A percentile compares a stretch with the other conserved stretches of the same genome.
Conservation (phyloP, 2,797 vertebrate genomes). For the Hippoglossus hippoglossus region DNA sequence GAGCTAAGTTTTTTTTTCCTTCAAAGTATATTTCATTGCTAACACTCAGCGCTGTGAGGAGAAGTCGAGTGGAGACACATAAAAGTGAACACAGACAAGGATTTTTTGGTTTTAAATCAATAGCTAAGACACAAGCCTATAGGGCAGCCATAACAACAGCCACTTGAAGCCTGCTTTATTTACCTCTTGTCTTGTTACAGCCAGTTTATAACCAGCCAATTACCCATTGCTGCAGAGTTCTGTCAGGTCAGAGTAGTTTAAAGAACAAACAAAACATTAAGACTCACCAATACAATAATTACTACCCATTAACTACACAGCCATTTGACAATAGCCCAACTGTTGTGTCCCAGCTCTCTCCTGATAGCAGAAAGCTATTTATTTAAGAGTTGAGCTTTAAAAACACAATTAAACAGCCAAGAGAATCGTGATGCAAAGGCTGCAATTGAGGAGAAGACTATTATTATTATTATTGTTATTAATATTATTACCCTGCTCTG, state of each 20-base stretch:
- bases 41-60: not conserved
- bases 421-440: constrained; percentile 21
- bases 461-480: constrained; percentile 5
- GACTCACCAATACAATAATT: not conserved
- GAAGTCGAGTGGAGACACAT: not conserved
- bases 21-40: not conserved
- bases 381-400: constrained; percentile 36
- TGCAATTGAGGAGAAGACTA: not conserved
- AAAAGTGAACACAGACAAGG: constrained; percentile 11
- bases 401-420: constrained; percentile 29
- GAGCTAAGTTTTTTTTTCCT: not conserved
- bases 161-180: constrained; percentile 20
- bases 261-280: constrained; percentile 13
- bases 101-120: constrained; percentile 4
- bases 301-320: not conserved
- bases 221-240: constrained; percentile 15
- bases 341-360: constrained; percentile 1
- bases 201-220: constrained; percentile 27
- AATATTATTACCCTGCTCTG: constrained; percentile 1
- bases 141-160: not conserved
- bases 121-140: constrained; percentile 7
- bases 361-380: constrained; percentile 29
- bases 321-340: not conserved
- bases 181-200: constrained; percentile 17
- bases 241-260: constrained; percentile 36